Evolutionary conservation across 1,140 invertebrate species (phyloP).

Genomic region (Cherax quadricarinatus): DNA sequence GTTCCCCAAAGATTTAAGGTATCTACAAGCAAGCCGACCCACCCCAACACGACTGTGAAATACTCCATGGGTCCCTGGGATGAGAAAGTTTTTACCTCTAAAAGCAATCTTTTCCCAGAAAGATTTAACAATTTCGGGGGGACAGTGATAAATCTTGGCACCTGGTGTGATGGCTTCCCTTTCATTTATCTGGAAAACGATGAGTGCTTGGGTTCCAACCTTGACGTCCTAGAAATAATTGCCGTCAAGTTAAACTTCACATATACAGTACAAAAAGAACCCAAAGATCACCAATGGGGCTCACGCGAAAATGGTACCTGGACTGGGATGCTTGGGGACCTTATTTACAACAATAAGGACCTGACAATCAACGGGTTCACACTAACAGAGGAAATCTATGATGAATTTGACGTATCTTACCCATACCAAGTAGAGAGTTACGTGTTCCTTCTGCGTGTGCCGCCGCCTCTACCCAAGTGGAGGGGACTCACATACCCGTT

Average conservation of each 20-base stretch:
- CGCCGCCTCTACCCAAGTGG: slow-evolving; percentile 53
- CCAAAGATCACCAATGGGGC: slow-evolving; percentile 57
- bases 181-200: slow-evolving; percentile 48
- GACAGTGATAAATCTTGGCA: slow-evolving; percentile 30
- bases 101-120: slow-evolving; percentile 30
- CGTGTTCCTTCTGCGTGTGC: slow-evolving; percentile 41
- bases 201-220: slow-evolving; percentile 22
- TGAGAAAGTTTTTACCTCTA: not conserved
- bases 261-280: slow-evolving; percentile 46
- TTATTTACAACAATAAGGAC: slow-evolving; percentile 58
- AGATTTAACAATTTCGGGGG: slow-evolving; percentile 33
- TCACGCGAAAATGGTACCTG: slow-evolving; percentile 53
- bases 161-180: slow-evolving; percentile 64
- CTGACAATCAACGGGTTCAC: slow-evolving; percentile 53
- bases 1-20: slow-evolving; percentile 18
- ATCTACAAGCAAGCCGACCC: not conserved
- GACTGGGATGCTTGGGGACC: slow-evolving; percentile 60
- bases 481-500: slow-evolving; percentile 63
- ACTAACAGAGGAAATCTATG: slow-evolving; percentile 21
- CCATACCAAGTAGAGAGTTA: slow-evolving; percentile 59
- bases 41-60: not conserved
- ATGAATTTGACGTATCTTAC: slow-evolving; percentile 57
- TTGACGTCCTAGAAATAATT: slow-evolving; percentile 48
- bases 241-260: slow-evolving; percentile 47
- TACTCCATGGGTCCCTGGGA: slow-evolving; percentile 10